Conservation (phyloP, 2,113 vertebrate species). For the Microcebus ravelobensis region DNA sequence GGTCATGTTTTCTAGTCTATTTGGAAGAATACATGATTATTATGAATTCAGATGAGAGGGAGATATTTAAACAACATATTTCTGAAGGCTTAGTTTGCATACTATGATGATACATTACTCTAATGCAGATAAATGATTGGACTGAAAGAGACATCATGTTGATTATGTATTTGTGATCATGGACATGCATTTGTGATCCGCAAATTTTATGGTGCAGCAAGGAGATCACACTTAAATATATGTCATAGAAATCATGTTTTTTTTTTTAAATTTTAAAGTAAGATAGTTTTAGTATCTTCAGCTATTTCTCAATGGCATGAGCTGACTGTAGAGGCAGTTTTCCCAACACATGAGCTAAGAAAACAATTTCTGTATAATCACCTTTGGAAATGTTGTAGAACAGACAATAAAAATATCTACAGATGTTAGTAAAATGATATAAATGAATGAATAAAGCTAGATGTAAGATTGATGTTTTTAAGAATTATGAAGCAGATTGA, state of each 20-base stretch:
- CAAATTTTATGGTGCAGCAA: not conserved
- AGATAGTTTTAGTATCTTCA: not conserved
- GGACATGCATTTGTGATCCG: not conserved
- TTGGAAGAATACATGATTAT: not conserved
- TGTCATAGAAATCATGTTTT: not conserved
- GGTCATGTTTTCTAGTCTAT: not conserved
- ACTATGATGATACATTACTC: not conserved
- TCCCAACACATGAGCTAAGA: not conserved
- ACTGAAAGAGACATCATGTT: not conserved
- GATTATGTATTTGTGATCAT: not conserved
- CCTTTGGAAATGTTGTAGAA: not conserved
- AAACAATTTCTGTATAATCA: not conserved
- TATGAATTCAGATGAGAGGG: not conserved
- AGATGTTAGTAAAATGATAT: not conserved
- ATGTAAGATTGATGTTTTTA: not conserved
- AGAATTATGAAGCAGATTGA: not conserved
- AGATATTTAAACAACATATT: not conserved
- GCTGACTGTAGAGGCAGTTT: not conserved
- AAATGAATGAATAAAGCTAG: not conserved
- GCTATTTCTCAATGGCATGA: not conserved
- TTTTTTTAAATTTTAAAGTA: not conserved
- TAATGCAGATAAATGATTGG: not conserved
- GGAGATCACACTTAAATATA: not conserved
- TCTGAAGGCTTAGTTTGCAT: not conserved
- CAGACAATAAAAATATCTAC: not conserved